Conservation (phyloP, 2,113 vertebrate genomes). For the Tonatia bakeri region DNA sequence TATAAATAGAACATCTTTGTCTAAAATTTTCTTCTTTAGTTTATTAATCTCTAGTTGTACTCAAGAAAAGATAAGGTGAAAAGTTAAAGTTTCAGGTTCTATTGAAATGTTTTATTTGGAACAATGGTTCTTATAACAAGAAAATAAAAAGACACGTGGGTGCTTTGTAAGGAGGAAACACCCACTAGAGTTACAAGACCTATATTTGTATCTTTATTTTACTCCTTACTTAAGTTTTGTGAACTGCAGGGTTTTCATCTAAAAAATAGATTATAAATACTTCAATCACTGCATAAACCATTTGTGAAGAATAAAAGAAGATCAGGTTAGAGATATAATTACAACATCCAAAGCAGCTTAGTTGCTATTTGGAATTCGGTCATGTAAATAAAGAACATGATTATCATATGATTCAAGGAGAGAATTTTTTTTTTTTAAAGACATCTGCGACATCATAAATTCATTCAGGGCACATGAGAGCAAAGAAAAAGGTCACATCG, state of each 20-base stretch:
- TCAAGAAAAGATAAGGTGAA: neutral
- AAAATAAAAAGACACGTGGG: neutral
- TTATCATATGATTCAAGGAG: neutral
- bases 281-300: neutral
- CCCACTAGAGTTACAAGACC: neutral
- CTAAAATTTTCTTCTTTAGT: neutral
- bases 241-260: neutral
- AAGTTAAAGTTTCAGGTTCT: neutral
- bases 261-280: neutral
- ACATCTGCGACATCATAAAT: neutral
- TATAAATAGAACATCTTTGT: neutral
- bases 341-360: neutral
- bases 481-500: neutral
- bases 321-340: neutral
- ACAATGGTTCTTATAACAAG: neutral
- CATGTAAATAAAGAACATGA: neutral
- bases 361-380: neutral
- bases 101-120: neutral
- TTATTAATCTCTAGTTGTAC: neutral
- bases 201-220: neutral
- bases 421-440: neutral
- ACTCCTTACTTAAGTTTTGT: neutral
- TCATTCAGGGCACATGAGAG: neutral
- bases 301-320: neutral
- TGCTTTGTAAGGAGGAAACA: neutral